Evolutionary conservation across 2,113 vertebrate genomes (phyloP).

Genomic region (Labrus mixtus): DNA sequence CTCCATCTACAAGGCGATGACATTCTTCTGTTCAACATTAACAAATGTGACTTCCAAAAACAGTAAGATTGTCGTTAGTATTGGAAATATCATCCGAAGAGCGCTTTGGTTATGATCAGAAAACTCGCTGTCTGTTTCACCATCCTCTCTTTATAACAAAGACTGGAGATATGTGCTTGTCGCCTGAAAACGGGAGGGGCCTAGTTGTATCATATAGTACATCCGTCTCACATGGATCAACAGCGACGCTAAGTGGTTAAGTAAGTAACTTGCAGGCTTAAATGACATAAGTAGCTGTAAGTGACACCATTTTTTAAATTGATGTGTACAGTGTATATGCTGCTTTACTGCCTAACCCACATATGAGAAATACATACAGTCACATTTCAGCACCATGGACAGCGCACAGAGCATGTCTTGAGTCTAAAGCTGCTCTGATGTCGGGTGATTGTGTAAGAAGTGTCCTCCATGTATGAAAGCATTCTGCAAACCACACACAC

Average conservation of each 20-base stretch:
- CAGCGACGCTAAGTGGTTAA: constrained; percentile 71
- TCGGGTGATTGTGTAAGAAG: constrained; percentile 5
- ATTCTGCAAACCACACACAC: not conserved
- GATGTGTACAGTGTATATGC: not conserved
- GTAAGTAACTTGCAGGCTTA: not conserved
- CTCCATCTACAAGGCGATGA: constrained; percentile 25
- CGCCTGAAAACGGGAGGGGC: constrained; percentile 71
- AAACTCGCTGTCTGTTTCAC: constrained; percentile 7
- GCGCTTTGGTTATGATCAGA: not conserved
- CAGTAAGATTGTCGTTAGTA: too few species aligned
- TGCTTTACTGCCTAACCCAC: not conserved
- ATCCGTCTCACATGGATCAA: constrained; percentile 64
- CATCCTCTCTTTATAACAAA: constrained; percentile 72
- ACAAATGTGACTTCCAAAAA: not conserved
- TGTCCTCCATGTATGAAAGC: too few species aligned
- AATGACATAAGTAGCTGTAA: not conserved
- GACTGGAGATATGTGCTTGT: constrained; percentile 38
- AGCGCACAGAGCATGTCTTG: not conserved
- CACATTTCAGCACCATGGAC: constrained; percentile 58
- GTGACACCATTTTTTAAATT: too few species aligned
- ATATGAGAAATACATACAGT: not conserved
- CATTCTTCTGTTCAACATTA: constrained; percentile 48
- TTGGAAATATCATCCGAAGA: not conserved
- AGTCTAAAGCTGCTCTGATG: constrained; percentile 3
- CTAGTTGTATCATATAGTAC: not conserved